Evolutionary conservation across 1,140 invertebrate genomes (phyloP), one percentile per base, ranked within the genome.

Genomic region (Orchesella cincta): DNA sequence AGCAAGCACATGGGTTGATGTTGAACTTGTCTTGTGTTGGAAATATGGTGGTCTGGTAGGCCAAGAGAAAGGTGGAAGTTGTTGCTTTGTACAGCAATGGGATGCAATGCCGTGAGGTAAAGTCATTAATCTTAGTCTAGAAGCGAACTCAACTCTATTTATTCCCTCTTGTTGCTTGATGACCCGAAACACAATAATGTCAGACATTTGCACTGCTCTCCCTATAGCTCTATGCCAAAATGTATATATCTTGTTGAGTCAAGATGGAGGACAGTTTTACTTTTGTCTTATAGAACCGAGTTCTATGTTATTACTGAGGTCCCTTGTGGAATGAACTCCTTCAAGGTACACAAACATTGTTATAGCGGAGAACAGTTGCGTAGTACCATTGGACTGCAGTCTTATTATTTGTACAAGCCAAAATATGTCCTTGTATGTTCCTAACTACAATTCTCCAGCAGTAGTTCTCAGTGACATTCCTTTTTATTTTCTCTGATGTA

Each of bases 101-200:
- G 23, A 18, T n/a, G 62, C 62, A 29, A 33, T 33, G 31, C 62
- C 62, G 62, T 67, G 62, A 67, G 62, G 62, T 67, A 33, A 14
- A 76, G 79, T 79, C 80, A 81, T 81, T 81, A 81, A 81, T 81
- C 80, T 81, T 76, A 72, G 80, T 81, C 80, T 79, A 64, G 62
- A 78, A 79, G 76, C 75, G 78, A 81, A 78, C 80, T 75, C 76
- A 57, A 78, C 75, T 79, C 80, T 81, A 81, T 81, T 81, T 81
- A 81, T 81, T 81, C 78, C 78, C 78, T 81, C 80, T 81, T 81
- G 78, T 79, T 81, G 80, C 73, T 81, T 81, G 80, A 81, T 81
- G 80, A 81, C 80, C 80, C 80, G 79, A 77, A 81, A 79, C 80
- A 79, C 78, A 81, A 81, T 81, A 81, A 81, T 81, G 80, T 78